These are phyloP conservation scores for Emys orbicularis DNA, from an alignment of 2,797 vertebrate genomes.

Conservation along the genomic window DNA sequence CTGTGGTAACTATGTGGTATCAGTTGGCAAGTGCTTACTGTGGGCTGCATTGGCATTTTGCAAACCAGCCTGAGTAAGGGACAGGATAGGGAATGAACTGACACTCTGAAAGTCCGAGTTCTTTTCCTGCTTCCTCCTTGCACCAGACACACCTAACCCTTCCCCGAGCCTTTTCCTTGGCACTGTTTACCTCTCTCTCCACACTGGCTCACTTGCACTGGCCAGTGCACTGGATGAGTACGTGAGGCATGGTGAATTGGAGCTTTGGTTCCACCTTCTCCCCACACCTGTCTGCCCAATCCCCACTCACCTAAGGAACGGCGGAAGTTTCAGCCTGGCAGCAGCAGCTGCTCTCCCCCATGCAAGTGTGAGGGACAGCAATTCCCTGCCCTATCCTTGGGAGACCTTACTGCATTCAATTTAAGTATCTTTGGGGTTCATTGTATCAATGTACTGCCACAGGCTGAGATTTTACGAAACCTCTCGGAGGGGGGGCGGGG, in stretches of 20 bases:
- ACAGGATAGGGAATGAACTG: not conserved
- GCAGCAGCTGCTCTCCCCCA: conserved; percentile 7
- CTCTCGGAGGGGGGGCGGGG: too few relatives aligned
- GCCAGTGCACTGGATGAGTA: not conserved
- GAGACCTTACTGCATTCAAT: not conserved
- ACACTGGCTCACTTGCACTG: fast-evolving
- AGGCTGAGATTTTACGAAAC: not conserved
- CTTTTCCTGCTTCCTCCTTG: not conserved
- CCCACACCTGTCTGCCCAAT: not conserved
- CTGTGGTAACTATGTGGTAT: not conserved
- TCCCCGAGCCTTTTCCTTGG: fast-evolving
- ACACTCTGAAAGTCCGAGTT: not conserved
- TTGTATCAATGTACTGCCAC: not conserved
- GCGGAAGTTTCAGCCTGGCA: not conserved
- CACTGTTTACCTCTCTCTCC: not conserved
- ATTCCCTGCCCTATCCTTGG: not conserved
- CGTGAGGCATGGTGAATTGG: not conserved
- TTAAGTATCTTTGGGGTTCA: not conserved
- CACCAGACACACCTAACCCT: not conserved
- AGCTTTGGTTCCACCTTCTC: not conserved
- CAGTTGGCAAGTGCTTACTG: not conserved
- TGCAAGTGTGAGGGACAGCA: not conserved
- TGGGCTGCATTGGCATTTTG: not conserved
- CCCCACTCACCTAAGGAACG: not conserved
- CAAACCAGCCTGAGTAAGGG: not conserved